phyloP scores from a whole-genome alignment of 1,140 invertebrate species.

The Acromyrmex charruanus region DNA sequence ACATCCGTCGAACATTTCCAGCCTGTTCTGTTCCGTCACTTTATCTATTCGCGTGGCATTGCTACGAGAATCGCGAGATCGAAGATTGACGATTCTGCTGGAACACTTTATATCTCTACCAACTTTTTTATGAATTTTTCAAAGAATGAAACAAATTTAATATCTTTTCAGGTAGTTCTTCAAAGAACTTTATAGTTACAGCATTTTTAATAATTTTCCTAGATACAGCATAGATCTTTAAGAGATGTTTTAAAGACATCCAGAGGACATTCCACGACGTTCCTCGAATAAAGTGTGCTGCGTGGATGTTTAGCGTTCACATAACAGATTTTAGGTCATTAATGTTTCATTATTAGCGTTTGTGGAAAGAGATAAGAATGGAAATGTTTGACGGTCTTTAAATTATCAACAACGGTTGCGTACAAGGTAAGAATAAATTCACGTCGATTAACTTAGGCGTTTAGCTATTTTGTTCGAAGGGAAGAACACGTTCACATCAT shows the following conservation, averaged over 20 bases:
- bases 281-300: no score
- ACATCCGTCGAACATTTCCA: slow-evolving; percentile 50
- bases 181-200: not conserved
- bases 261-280: no score
- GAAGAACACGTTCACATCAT: slow-evolving; percentile 67
- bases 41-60: not conserved
- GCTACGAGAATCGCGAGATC: not conserved
- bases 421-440: slow-evolving; percentile 35
- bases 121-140: slow-evolving; percentile 12
- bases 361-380: slow-evolving; percentile 28
- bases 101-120: not conserved
- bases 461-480: slow-evolving; percentile 51
- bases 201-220: not conserved
- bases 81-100: not conserved
- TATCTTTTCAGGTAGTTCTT: not conserved
- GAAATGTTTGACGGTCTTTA: slow-evolving; percentile 60
- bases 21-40: not conserved
- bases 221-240: no score
- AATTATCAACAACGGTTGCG: slow-evolving; percentile 46
- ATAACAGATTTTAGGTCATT: not conserved
- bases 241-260: no score
- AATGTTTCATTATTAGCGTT: not conserved
- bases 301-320: not conserved
- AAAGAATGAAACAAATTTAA: not conserved
- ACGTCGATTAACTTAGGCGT: slow-evolving; percentile 65